These are phyloP conservation scores for Pantherophis guttatus DNA, from an alignment of 2,113 vertebrate species.

Conservation along the genomic window DNA sequence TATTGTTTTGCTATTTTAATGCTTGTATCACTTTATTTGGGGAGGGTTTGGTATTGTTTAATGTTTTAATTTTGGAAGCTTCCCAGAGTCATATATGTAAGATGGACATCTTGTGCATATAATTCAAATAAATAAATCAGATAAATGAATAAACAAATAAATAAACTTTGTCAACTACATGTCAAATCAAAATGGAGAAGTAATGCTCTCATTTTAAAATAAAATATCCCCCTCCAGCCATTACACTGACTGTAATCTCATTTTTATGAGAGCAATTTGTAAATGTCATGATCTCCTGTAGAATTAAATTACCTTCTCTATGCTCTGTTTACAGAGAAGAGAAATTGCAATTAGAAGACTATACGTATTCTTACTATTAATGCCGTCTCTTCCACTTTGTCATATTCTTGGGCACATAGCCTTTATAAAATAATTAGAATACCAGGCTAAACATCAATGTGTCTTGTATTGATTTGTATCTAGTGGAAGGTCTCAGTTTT, in stretches of 20 bases:
- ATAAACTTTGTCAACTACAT: slow-evolving; percentile 13
- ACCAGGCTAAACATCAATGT: neutral
- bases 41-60: neutral
- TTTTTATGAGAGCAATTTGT: slow-evolving; percentile 54
- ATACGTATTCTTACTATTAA: slow-evolving; percentile 32
- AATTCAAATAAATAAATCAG: neutral
- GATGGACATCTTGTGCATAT: neutral
- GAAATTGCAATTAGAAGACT: slow-evolving; percentile 9
- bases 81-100: neutral
- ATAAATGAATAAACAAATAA: neutral
- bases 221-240: slow-evolving; percentile 48
- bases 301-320: slow-evolving; percentile 52
- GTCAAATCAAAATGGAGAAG: slow-evolving; percentile 43
- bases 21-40: neutral
- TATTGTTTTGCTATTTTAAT: neutral
- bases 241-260: slow-evolving; percentile 61
- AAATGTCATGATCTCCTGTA: slow-evolving; percentile 51
- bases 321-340: slow-evolving; percentile 29
- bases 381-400: slow-evolving; percentile 11
- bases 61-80: neutral
- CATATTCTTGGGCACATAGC: slow-evolving; percentile 33
- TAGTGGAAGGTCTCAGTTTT: neutral
- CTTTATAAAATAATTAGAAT: slow-evolving; percentile 20
- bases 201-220: slow-evolving; percentile 57
- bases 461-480: neutral